A percentile compares a stretch with the other conserved stretches of the same genome.
These are phyloP conservation scores for Apostichopus japonicus DNA, from an alignment of 35 echinoderm and acorn worm genomes.

Conservation along the genomic window DNA sequence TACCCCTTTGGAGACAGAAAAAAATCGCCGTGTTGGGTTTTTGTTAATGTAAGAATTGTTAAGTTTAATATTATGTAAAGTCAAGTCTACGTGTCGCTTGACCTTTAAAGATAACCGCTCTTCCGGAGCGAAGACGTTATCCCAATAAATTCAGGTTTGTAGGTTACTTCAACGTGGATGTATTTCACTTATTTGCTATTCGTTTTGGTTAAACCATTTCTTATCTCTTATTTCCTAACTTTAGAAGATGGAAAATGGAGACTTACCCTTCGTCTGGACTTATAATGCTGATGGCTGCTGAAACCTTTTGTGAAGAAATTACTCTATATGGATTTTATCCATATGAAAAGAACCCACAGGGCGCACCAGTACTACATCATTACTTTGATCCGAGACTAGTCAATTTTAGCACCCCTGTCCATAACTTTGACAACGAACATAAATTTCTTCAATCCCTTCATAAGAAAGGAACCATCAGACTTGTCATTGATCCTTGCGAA, in stretches of 20 bases:
- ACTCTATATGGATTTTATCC: slow-evolving; percentile 29
- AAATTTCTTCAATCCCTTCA: neutral
- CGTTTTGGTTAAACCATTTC: neutral
- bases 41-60: no score
- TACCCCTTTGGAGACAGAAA: no score
- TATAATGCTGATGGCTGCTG: neutral
- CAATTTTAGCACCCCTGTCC: neutral
- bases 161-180: no score
- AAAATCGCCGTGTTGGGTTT: no score
- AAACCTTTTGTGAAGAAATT: neutral
- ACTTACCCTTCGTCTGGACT: slow-evolving; percentile 3
- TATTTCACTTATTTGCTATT: no score
- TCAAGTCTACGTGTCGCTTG: no score
- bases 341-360: neutral
- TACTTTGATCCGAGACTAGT: slow-evolving; percentile 32
- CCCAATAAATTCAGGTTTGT: no score
- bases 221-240: neutral
- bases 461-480: neutral
- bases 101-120: no score
- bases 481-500: neutral
- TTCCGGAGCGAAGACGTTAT: no score
- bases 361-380: neutral
- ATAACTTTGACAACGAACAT: slow-evolving; percentile 22
- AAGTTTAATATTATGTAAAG: no score
- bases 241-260: neutral